Conservation (phyloP, 2,113 vertebrate genomes). For the Canis aureus region DNA sequence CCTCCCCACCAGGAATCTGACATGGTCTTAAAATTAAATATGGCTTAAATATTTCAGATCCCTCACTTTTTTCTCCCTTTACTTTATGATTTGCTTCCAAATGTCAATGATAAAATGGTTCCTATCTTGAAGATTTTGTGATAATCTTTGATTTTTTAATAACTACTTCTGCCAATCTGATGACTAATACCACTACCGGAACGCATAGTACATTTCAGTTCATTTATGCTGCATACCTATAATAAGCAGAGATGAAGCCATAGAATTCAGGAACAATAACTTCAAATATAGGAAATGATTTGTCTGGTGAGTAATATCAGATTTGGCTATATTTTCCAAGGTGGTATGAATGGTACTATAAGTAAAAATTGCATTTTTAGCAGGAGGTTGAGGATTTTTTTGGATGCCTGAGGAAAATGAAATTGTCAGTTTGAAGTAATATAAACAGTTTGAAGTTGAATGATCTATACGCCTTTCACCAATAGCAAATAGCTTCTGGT, state of each 20-base stretch:
- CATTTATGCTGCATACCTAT: background rate
- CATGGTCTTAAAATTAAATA: background rate
- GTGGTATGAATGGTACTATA: background rate
- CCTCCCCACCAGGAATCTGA: background rate
- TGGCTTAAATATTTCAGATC: background rate
- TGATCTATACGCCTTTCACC: constrained; percentile 41
- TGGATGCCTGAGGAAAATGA: constrained; percentile 56
- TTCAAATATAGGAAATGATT: background rate
- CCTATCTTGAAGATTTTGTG: background rate
- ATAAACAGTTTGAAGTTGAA: constrained; percentile 57
- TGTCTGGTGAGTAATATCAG: background rate
- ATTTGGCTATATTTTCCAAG: constrained; percentile 32
- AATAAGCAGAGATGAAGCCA: background rate
- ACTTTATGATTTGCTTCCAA: background rate
- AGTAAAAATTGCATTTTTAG: constrained; percentile 65
- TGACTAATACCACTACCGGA: background rate
- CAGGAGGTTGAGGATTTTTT: background rate
- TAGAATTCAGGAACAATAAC: background rate
- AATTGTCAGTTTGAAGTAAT: constrained; percentile 59
- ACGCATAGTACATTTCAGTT: background rate
- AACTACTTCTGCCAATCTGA: background rate
- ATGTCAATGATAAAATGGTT: background rate
- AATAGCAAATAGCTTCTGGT: constrained; percentile 55
- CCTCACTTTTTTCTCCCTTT: background rate
- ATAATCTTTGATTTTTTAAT: background rate